Conservation (phyloP, 2,113 vertebrate genomes). For the Litocranius walleri region DNA sequence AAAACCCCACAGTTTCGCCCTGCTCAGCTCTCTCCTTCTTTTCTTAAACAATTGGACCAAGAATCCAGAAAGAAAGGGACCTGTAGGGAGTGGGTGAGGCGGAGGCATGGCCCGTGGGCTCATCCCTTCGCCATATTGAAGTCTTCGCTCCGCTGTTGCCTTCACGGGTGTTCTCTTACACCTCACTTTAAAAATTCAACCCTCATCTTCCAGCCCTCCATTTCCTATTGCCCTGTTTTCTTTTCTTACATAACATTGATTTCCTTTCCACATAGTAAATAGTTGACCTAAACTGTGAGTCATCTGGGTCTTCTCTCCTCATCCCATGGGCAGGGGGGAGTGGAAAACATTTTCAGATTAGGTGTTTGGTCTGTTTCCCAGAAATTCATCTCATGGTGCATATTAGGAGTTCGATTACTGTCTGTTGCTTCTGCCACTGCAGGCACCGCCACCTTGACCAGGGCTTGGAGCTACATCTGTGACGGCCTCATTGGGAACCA, state of each 20-base stretch:
- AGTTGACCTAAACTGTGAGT: background rate
- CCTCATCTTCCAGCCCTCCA: background rate
- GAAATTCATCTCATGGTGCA: background rate
- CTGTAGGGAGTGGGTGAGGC: background rate
- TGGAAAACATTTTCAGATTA: background rate
- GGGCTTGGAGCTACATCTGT: background rate
- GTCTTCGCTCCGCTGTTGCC: background rate
- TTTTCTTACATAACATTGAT: background rate
- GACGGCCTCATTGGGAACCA: background rate
- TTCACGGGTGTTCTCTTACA: background rate
- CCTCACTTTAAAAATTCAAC: background rate
- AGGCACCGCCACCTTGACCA: background rate
- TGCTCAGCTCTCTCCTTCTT: background rate
- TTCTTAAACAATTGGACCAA: background rate
- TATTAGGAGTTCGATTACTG: fast-evolving
- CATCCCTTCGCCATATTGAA: background rate
- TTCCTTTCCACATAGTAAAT: background rate
- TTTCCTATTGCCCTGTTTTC: background rate
- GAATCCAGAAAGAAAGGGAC: background rate
- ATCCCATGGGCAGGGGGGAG: background rate
- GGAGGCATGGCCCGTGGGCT: background rate
- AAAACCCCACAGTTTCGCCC: background rate
- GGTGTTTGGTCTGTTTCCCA: background rate
- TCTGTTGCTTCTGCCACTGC: background rate
- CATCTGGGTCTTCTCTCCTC: background rate